Percentiles rank a stretch among this genome's conserved stretches.
Evolutionary conservation across 2,113 vertebrate genomes (phyloP).

Genomic region (Microcebus lehilahytsara): DNA sequence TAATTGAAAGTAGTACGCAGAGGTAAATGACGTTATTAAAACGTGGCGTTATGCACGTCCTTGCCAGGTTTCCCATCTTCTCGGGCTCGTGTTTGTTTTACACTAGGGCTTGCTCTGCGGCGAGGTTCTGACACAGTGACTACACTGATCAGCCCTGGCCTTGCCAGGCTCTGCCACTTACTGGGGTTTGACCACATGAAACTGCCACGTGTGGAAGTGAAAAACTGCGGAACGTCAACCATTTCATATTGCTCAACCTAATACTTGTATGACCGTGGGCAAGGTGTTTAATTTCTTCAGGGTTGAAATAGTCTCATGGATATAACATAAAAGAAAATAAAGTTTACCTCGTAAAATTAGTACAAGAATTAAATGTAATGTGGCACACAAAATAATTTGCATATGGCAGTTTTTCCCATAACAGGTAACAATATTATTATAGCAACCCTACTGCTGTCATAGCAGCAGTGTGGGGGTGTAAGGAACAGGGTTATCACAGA

Average conservation of each 20-base stretch:
- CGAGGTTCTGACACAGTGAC: not conserved
- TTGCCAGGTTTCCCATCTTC: not conserved
- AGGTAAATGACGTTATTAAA: not conserved
- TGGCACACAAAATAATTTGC: not conserved
- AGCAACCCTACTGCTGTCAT: not conserved
- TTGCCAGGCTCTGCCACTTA: not conserved
- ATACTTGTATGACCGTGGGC: not conserved
- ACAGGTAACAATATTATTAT: not conserved
- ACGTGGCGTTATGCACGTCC: not conserved
- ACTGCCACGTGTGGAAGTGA: not conserved
- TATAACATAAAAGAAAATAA: not conserved
- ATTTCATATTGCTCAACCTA: not conserved
- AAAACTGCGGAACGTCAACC: not conserved
- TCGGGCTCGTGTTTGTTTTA: not conserved
- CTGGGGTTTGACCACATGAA: not conserved
- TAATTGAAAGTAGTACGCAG: not conserved
- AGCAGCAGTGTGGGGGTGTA: not conserved
- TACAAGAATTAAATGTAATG: not conserved
- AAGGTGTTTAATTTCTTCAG: constrained; percentile 2
- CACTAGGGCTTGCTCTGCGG: not conserved
- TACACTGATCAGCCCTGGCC: too few species aligned
- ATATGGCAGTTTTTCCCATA: not conserved
- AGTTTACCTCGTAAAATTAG: not conserved
- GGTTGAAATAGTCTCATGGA: not conserved
- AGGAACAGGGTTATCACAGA: not conserved